Base-by-base conservation (phyloP, 2,888 invertebrate species). In the Dexiosoma caninum region DNA sequence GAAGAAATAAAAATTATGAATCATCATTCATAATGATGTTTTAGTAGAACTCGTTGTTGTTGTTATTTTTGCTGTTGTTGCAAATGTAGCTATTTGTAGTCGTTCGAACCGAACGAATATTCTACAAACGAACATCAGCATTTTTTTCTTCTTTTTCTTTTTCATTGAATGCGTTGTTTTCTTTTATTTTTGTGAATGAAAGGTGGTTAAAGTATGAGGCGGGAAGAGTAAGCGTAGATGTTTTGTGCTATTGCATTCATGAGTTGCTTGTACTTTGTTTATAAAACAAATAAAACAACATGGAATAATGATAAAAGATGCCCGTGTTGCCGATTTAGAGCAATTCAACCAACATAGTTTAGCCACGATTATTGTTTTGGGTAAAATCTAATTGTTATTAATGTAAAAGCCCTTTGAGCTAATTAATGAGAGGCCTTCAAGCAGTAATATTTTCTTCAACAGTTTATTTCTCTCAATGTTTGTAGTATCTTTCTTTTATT, bases 1-100 rank as follows among this genome's bases (percentile, higher is more conserved):
- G 44, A 55, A 37, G n/a, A 40, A 57, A 57, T 59, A 30, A 46
- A 77, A 70, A 70, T 69, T 70, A 70, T 77, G 76, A 77, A 55
- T 77, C 76, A 76, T 62, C 75, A 66, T 72, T 55, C 14, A 60
- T 40, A 59, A 40, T 55, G 49, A 59, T 70, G 46, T 59, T 59
- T 23, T 53, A 21, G 55, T 57, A 59, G 70, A 35, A n/a, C n/a
- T n/a, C n/a, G n/a, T n/a, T n/a, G n/a, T n/a, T n/a, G n/a, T n/a
- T n/a, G n/a, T n/a, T n/a, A n/a, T n/a, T n/a, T n/a, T n/a, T 40
- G 19, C 23, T 66, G 53, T 53, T 64, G 12, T 67, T 76, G 64
- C 7, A 9, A 37, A 51, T 51, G 27, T 51, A 51, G 27, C 27
- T 67, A 23, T 42, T 76, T 69, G 55, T 51, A 53, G 51, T 67